Evolutionary conservation across 2,797 vertebrate species (phyloP).

Genomic region (Ceryle rudis): DNA sequence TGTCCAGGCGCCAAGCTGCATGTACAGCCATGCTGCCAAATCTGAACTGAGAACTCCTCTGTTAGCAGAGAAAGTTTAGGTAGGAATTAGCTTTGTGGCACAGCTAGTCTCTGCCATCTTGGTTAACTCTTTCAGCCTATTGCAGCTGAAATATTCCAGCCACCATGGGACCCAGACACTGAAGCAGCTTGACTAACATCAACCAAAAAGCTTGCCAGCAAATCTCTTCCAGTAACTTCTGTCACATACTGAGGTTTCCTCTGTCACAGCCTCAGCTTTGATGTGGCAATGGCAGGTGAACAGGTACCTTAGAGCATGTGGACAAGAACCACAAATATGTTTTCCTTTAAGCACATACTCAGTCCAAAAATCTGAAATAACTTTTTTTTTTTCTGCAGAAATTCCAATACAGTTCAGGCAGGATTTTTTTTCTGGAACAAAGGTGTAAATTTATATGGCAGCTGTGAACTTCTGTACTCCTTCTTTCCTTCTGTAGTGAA

Average conservation of each 20-base stretch:
- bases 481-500: neutral
- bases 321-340: neutral
- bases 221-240: neutral
- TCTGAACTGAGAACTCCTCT: neutral
- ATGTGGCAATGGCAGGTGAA: neutral
- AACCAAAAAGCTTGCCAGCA: neutral
- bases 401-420: neutral
- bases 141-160: neutral
- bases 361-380: neutral
- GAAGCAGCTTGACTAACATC: neutral
- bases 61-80: neutral
- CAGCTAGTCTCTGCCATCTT: neutral
- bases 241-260: neutral
- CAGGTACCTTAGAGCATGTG: neutral
- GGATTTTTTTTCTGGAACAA: neutral
- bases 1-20: neutral
- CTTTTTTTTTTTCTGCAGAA: neutral
- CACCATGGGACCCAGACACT: fast-evolving
- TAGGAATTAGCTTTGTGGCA: neutral
- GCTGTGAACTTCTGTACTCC: neutral
- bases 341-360: neutral
- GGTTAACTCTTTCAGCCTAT: neutral
- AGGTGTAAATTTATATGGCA: neutral
- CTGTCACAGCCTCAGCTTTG: neutral
- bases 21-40: neutral